A percentile compares a stretch with the other conserved stretches of the same genome.
Evolutionary conservation across 2,888 invertebrate species (phyloP).

Genomic region (Penaeus monodon): DNA sequence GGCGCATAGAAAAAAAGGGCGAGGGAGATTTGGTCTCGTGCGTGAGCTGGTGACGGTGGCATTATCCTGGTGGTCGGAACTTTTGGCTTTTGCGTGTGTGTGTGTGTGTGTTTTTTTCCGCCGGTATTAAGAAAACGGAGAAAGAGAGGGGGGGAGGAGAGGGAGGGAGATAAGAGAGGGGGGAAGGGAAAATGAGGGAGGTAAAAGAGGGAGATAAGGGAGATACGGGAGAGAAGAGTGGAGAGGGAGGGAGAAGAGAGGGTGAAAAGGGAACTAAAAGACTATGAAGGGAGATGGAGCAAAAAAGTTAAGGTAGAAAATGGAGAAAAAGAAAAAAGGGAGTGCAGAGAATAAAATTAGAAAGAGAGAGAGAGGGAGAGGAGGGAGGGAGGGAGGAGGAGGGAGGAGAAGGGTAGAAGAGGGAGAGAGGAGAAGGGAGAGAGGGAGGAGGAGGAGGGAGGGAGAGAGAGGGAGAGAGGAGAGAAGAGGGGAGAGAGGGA

Average conservation of each 20-base stretch:
- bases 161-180: neutral
- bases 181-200: neutral
- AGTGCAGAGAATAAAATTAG: no score
- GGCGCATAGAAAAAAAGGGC: neutral
- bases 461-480: neutral
- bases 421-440: neutral
- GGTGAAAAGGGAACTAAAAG: no score
- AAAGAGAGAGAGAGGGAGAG: neutral
- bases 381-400: neutral
- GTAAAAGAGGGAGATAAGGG: neutral
- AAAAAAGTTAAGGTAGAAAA: no score
- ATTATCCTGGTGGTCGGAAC: neutral
- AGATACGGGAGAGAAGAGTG: no score
- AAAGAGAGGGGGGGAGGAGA: neutral
- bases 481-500: neutral
- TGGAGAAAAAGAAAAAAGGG: no score
- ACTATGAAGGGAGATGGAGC: no score
- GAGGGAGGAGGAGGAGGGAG: neutral
- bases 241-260: neutral
- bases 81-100: neutral
- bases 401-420: neutral
- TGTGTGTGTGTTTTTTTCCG: neutral
- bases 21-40: neutral
- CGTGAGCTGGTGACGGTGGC: neutral
- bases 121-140: neutral